A percentile compares a stretch with the other conserved stretches of the same genome.
Evolutionary conservation across 2,797 vertebrate species (phyloP).

Genomic region (Tokudaia tokunoshimensis): DNA sequence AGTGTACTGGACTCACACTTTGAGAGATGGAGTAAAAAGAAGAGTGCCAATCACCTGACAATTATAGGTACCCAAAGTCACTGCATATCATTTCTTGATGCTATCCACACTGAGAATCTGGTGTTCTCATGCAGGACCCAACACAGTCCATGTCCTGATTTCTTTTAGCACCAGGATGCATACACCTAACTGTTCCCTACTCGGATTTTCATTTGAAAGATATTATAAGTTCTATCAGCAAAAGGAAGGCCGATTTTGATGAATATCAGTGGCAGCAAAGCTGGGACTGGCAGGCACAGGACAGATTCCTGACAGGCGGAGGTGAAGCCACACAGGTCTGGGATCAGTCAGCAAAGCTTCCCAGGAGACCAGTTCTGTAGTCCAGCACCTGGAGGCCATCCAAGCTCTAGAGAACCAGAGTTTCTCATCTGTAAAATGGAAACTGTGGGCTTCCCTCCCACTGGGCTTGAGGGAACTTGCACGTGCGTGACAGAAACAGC

Average conservation of each 20-base stretch:
- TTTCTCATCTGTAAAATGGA: conserved; percentile 65
- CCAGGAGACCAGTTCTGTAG: background rate
- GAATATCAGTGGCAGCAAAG: background rate
- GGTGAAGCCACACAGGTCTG: background rate
- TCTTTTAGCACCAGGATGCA: background rate
- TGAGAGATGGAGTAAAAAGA: background rate
- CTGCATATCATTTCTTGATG: background rate
- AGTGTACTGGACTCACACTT: background rate
- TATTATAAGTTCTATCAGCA: background rate
- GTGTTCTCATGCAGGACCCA: background rate
- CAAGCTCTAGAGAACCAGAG: background rate
- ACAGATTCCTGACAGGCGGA: background rate
- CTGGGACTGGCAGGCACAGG: background rate
- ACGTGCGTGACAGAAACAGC: background rate
- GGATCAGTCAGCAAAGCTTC: background rate
- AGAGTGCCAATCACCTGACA: background rate
- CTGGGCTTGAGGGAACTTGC: background rate
- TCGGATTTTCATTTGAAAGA: background rate
- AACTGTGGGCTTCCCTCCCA: background rate
- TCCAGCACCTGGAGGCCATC: background rate
- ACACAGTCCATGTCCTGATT: background rate
- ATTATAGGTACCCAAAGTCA: background rate
- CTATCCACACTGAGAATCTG: background rate
- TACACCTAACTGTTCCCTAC: background rate
- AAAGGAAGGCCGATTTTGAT: background rate